These are phyloP conservation scores for Eudyptes chrysolophus DNA, from an alignment of 2,113 vertebrate species.

Conservation along the genomic window DNA sequence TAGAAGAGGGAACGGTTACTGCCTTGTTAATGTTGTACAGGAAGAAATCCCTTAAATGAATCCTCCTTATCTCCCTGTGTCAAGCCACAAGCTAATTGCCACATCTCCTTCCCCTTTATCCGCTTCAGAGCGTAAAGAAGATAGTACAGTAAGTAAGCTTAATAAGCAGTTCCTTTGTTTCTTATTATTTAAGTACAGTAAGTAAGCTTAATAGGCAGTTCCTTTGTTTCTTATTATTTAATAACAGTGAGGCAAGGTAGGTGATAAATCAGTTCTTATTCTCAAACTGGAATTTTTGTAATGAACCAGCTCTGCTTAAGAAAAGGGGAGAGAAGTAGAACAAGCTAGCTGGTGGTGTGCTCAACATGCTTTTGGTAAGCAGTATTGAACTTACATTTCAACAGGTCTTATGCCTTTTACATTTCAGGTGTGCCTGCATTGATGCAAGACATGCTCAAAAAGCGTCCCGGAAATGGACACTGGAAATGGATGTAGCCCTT, in stretches of 20 bases:
- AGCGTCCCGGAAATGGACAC: slow-evolving; percentile 89
- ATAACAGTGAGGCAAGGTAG: background rate
- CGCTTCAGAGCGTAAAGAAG: background rate
- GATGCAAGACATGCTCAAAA: slow-evolving; percentile 93
- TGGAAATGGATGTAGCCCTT: slow-evolving; percentile 94
- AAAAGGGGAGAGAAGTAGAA: background rate
- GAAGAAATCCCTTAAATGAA: background rate
- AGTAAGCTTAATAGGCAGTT: no score
- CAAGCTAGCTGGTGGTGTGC: background rate
- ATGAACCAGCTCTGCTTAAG: background rate
- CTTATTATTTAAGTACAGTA: no score
- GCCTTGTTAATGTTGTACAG: background rate
- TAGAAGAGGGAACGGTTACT: background rate
- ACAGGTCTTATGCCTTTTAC: rapidly evolving
- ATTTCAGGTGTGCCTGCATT: slow-evolving; percentile 88
- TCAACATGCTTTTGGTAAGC: rapidly evolving
- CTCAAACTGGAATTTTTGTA: background rate
- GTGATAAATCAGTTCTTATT: background rate
- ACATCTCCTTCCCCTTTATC: background rate
- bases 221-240: background rate
- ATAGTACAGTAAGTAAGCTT: background rate
- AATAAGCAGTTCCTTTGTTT: background rate
- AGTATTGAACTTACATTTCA: rapidly evolving
- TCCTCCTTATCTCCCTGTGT: background rate
- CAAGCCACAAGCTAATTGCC: background rate